Evolutionary conservation across 1,140 invertebrate genomes (phyloP).

Genomic region (Trichonephila clavipes): DNA sequence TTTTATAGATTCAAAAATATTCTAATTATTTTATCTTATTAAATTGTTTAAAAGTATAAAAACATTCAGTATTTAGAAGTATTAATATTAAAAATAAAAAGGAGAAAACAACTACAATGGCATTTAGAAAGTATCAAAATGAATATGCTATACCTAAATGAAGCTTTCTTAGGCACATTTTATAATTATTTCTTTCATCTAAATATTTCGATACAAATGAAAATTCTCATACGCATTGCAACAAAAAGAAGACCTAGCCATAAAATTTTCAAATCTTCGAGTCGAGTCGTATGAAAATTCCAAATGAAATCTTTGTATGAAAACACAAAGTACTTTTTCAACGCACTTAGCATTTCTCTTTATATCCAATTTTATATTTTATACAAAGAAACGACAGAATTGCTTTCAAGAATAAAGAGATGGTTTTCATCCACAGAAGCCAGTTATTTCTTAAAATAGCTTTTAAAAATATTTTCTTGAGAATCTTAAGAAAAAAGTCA

Average conservation of each 20-base stretch:
- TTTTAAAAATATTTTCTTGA: constrained; percentile 11
- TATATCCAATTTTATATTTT: constrained; percentile 4
- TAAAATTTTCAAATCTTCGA: background rate
- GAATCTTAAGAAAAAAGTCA: background rate
- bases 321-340: constrained; percentile 2
- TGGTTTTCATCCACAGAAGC: background rate
- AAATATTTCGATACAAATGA: background rate
- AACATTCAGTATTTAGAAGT: too few species aligned
- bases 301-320: background rate
- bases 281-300: background rate
- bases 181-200: background rate
- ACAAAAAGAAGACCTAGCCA: background rate
- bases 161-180: too few species aligned
- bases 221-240: background rate
- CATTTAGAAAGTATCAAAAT: too few species aligned
- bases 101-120: too few species aligned
- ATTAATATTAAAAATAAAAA: too few species aligned
- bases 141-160: too few species aligned
- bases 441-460: background rate
- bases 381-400: background rate
- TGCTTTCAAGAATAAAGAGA: background rate
- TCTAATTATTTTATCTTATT: too few species aligned
- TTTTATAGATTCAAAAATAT: too few species aligned
- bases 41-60: too few species aligned
- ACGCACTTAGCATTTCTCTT: constrained; percentile 1